Evolutionary conservation across 2,113 vertebrate species (phyloP).

Genomic region (Amazona vittata): DNA sequence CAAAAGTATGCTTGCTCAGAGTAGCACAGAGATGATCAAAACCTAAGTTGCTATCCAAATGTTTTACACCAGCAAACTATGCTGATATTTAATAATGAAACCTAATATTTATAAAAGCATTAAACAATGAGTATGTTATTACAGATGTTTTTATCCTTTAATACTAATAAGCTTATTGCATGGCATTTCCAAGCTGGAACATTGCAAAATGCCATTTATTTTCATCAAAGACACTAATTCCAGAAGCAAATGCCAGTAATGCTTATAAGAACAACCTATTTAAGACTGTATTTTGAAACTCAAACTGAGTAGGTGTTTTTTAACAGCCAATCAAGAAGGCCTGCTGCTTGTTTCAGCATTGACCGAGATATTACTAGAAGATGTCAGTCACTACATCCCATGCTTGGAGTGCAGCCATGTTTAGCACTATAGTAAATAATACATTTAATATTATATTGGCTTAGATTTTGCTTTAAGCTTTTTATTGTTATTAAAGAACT

Average conservation of each 20-base stretch:
- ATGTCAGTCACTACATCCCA: neutral
- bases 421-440: neutral
- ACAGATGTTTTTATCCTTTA: neutral
- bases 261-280: neutral
- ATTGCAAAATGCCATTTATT: neutral
- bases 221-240: neutral
- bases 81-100: neutral
- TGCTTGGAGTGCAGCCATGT: neutral
- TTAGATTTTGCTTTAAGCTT: neutral
- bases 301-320: neutral
- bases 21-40: neutral
- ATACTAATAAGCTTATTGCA: neutral
- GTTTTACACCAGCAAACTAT: neutral
- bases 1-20: neutral
- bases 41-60: neutral
- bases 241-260: neutral
- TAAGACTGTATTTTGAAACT: constrained; percentile 9
- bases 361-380: neutral
- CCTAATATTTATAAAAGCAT: neutral
- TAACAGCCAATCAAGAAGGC: neutral
- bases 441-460: neutral
- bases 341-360: neutral
- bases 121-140: neutral
- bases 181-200: neutral
- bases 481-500: neutral